Evolutionary conservation across 2,113 vertebrate species (phyloP).

Genomic region (Anoura caudifer): DNA sequence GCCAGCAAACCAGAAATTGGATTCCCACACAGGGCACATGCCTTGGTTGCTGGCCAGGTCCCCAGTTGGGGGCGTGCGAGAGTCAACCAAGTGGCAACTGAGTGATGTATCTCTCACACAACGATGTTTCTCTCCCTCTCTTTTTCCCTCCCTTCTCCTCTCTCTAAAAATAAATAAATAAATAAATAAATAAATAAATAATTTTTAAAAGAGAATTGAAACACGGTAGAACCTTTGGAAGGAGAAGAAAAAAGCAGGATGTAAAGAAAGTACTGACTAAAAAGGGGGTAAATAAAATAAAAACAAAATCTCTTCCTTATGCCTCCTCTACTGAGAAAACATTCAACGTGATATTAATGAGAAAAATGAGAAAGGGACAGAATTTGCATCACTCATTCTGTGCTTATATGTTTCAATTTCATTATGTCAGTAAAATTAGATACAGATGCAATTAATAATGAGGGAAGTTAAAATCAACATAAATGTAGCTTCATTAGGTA

Average conservation of each 20-base stretch:
- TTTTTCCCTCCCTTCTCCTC: too few species aligned
- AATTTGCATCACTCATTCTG: not conserved
- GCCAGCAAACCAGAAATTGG: too few species aligned
- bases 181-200: too few species aligned
- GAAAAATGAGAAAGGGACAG: not conserved
- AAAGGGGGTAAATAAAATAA: not conserved
- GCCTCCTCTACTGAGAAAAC: not conserved
- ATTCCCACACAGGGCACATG: too few species aligned
- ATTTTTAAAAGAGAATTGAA: not conserved
- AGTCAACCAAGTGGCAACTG: too few species aligned
- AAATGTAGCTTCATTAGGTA: not conserved
- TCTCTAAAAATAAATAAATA: too few species aligned
- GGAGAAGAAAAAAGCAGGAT: not conserved
- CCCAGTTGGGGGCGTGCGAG: too few species aligned
- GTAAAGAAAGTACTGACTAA: not conserved
- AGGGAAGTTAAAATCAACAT: not conserved
- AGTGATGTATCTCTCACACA: too few species aligned
- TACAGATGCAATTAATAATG: not conserved
- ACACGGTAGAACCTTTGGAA: not conserved
- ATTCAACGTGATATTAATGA: not conserved
- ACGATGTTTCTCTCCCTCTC: too few species aligned
- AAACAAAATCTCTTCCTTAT: conserved; percentile 11
- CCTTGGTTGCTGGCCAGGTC: too few species aligned
- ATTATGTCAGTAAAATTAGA: conserved; percentile 3
- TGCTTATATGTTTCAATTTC: not conserved